Conservation (phyloP, 2,113 vertebrate genomes). For the Carassius carassius region DNA sequence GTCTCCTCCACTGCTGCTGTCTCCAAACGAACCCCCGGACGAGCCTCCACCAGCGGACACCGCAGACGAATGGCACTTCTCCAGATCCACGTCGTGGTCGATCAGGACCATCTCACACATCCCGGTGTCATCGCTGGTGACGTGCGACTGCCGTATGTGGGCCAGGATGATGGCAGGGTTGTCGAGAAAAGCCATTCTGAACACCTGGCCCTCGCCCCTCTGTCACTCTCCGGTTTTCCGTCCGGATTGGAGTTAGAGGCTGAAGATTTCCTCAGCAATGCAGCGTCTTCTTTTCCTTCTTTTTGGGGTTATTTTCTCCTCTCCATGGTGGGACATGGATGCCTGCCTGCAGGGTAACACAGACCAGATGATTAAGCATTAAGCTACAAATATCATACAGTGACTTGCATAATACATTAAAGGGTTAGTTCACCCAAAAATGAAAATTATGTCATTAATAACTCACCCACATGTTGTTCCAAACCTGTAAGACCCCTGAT, state of each 20-base stretch:
- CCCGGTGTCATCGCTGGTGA: conserved; percentile 97
- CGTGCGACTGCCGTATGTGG: conserved; percentile 98
- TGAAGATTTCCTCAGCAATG: conserved; percentile 44
- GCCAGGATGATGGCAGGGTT: conserved; percentile 97
- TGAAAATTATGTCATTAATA: too few relatives aligned
- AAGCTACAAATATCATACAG: neutral
- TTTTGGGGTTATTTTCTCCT: conserved; percentile 76
- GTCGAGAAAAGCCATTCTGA: conserved; percentile 95
- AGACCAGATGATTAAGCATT: neutral
- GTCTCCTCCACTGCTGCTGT: conserved; percentile 78
- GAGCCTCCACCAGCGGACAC: conserved; percentile 78
- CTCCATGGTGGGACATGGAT: conserved; percentile 71
- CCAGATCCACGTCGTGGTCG: conserved; percentile 96
- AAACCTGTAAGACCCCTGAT: too few relatives aligned
- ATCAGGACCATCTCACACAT: conserved; percentile 99
- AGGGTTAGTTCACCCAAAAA: neutral
- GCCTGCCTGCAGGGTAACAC: conserved; percentile 65
- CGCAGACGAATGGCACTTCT: conserved; percentile 86
- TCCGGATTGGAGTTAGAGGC: conserved; percentile 6
- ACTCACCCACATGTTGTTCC: too few relatives aligned
- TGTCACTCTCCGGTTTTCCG: conserved; percentile 16
- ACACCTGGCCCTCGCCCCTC: conserved; percentile 40
- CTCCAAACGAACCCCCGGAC: conserved; percentile 73
- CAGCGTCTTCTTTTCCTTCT: conserved; percentile 56
- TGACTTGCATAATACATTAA: neutral